A percentile compares a stretch with the other conserved stretches of the same genome.
Evolutionary conservation across 2,113 vertebrate species (phyloP).

Genomic region (Vulpes lagopus): DNA sequence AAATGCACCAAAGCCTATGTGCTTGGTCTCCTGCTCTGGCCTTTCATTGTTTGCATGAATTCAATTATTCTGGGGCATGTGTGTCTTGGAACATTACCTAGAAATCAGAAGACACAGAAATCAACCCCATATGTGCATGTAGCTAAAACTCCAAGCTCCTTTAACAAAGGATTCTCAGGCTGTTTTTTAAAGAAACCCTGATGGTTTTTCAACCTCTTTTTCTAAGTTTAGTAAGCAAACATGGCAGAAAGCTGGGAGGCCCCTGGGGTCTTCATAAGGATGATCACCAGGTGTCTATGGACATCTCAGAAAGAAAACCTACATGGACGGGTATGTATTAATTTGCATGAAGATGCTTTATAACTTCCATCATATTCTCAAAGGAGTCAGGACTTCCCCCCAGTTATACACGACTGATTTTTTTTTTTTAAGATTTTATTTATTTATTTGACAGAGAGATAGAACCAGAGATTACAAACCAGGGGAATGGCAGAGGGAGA

Average conservation of each 20-base stretch:
- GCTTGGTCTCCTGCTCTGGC: not conserved
- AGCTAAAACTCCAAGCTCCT: not conserved
- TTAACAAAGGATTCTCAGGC: not conserved
- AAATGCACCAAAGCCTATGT: not conserved
- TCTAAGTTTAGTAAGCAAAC: not conserved
- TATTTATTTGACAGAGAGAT: no score
- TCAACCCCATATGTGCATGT: not conserved
- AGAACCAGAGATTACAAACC: no score
- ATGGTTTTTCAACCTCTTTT: not conserved
- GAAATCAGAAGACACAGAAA: not conserved
- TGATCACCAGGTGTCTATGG: not conserved
- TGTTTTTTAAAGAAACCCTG: not conserved
- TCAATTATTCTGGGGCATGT: not conserved
- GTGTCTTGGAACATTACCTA: not conserved
- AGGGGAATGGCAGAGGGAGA: no score
- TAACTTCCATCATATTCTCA: slow-evolving; percentile 7
- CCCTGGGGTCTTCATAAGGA: accelerated
- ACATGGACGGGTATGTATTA: not conserved
- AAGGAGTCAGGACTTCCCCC: not conserved
- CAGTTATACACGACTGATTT: not conserved
- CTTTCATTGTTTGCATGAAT: not conserved
- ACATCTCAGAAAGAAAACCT: not conserved
- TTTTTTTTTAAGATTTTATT: no score
- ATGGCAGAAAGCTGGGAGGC: not conserved
- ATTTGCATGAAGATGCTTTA: not conserved